These are phyloP conservation scores for Arizona elegans DNA, from an alignment of 2,113 vertebrate species.

Conservation along the genomic window DNA sequence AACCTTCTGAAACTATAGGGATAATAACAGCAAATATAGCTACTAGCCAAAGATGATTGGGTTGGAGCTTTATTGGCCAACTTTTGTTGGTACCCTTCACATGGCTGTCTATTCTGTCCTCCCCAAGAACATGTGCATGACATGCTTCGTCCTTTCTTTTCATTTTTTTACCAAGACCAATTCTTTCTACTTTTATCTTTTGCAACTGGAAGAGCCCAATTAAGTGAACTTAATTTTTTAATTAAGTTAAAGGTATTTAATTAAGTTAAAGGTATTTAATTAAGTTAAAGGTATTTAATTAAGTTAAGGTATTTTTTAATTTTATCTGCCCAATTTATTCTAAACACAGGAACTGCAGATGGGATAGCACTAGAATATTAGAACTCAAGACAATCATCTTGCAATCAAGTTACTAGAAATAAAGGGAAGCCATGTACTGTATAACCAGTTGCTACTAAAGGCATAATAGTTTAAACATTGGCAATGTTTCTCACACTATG, in stretches of 20 bases:
- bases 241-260: too few species aligned
- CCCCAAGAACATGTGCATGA: neutral
- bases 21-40: neutral
- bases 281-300: too few species aligned
- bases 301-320: neutral
- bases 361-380: neutral
- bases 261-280: too few species aligned
- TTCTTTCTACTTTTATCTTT: neutral
- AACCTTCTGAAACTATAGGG: neutral
- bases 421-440: neutral
- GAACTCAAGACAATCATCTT: too few species aligned
- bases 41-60: neutral
- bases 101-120: neutral
- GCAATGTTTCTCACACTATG: neutral
- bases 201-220: neutral
- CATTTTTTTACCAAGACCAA: neutral
- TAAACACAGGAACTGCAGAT: neutral
- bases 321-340: neutral
- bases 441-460: too few species aligned
- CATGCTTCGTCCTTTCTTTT: neutral
- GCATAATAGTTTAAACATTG: neutral
- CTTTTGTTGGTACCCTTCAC: neutral
- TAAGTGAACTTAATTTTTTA: neutral
- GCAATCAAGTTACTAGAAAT: neutral
- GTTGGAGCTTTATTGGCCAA: neutral